Percentiles rank a stretch among this genome's conserved stretches.
Conservation (phyloP, 2,888 invertebrate genomes). For the Dynastes grantii region DNA sequence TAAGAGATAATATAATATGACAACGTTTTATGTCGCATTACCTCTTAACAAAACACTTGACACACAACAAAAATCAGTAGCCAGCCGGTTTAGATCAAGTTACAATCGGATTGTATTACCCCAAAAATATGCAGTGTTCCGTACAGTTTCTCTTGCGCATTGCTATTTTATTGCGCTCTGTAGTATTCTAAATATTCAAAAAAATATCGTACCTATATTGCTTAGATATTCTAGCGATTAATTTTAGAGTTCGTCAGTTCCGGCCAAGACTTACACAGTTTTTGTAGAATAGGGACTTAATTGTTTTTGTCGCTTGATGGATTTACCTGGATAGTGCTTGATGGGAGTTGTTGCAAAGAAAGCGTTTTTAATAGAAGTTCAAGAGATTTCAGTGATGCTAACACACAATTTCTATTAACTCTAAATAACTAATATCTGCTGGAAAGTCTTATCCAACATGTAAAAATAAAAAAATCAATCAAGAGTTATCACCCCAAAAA, state of each 20-base stretch:
- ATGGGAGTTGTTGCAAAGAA: no score
- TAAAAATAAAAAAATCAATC: background rate
- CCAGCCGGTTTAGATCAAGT: background rate
- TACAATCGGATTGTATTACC: conserved; percentile 5
- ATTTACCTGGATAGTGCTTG: no score
- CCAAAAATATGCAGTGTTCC: background rate
- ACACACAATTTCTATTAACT: background rate
- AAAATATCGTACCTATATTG: no score
- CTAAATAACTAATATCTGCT: background rate
- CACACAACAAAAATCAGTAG: conserved; percentile 1
- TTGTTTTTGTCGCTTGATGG: no score
- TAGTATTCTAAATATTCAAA: no score
- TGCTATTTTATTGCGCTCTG: background rate
- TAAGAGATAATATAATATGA: background rate
- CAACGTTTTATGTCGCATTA: conserved; percentile 11
- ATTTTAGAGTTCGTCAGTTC: no score
- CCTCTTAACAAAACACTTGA: conserved; percentile 9
- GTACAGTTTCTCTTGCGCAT: background rate
- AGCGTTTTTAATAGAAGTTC: no score
- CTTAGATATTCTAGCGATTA: no score
- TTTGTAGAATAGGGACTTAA: no score
- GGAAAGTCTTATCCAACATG: background rate
- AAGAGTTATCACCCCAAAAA: background rate
- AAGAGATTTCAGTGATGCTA: no score
- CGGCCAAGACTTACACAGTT: no score